Evolutionary conservation across 2,888 invertebrate genomes (phyloP).

Genomic region (Watsonalla cultraria): DNA sequence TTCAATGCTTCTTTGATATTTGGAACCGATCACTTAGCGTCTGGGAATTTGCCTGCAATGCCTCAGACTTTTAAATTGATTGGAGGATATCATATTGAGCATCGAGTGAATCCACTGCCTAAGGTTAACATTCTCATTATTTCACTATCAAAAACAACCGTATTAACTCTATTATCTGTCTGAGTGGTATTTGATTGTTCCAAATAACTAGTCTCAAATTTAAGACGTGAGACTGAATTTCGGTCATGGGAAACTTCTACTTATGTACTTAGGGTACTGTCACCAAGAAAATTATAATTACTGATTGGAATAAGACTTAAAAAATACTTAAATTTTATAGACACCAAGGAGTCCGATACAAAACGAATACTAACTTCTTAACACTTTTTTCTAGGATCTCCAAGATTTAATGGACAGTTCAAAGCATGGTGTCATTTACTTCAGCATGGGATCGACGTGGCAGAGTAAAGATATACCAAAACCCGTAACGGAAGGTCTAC

Average conservation of each 20-base stretch:
- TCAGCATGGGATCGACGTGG: constrained; percentile 64
- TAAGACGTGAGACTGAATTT: too few relatives aligned
- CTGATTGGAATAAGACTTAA: too few relatives aligned
- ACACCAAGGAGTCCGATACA: neutral
- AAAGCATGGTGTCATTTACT: constrained; percentile 61
- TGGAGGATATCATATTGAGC: constrained; percentile 51
- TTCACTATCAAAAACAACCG: too few relatives aligned
- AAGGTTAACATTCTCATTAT: constrained; percentile 13
- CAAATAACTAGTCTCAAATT: too few relatives aligned
- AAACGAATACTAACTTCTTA: neutral
- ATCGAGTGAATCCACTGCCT: constrained; percentile 39
- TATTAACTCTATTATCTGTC: too few relatives aligned
- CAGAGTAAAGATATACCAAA: constrained; percentile 46
- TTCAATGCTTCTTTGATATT: constrained; percentile 46
- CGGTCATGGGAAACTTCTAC: too few relatives aligned
- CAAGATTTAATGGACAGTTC: constrained; percentile 49
- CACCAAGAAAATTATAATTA: too few relatives aligned
- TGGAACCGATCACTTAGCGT: constrained; percentile 46
- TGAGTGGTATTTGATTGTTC: too few relatives aligned
- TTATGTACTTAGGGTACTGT: too few relatives aligned
- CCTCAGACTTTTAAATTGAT: constrained; percentile 46
- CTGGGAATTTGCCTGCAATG: constrained; percentile 32
- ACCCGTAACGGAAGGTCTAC: constrained; percentile 34
- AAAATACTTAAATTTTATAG: too few relatives aligned
- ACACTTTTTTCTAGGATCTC: constrained; percentile 28